Evolutionary conservation across 2,888 invertebrate genomes (phyloP).

Genomic region (Ormyrus thymus): DNA sequence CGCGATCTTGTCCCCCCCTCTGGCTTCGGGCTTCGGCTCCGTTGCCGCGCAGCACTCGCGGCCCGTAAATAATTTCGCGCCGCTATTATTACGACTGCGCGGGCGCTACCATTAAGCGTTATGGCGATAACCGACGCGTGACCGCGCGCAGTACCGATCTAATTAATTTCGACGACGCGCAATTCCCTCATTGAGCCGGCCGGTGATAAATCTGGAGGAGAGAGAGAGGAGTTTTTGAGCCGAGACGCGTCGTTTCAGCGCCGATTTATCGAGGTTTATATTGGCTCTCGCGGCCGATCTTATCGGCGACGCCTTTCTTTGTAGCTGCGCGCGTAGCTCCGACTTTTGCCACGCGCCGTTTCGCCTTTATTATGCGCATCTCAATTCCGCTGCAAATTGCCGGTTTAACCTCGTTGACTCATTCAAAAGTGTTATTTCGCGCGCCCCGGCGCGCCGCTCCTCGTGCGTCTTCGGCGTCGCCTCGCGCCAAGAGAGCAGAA

Average conservation of each 20-base stretch:
- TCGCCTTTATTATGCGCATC: slow-evolving; percentile 55
- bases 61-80: slow-evolving; percentile 72
- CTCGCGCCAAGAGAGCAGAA: neutral
- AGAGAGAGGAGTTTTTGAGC: slow-evolving; percentile 11
- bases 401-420: slow-evolving; percentile 55
- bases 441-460: neutral
- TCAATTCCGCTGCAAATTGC: slow-evolving; percentile 53
- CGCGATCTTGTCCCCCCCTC: slow-evolving; percentile 54
- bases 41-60: slow-evolving; percentile 65
- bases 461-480: neutral
- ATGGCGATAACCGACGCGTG: slow-evolving; percentile 60
- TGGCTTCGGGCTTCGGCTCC: slow-evolving; percentile 62
- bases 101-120: slow-evolving; percentile 9
- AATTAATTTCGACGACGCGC: slow-evolving; percentile 61
- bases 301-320: slow-evolving; percentile 22
- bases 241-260: slow-evolving; percentile 46
- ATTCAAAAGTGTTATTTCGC: slow-evolving; percentile 44
- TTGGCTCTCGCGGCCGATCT: slow-evolving; percentile 34
- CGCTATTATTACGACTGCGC: slow-evolving; percentile 63
- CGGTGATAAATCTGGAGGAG: slow-evolving; percentile 51
- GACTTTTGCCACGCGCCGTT: slow-evolving; percentile 49
- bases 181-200: slow-evolving; percentile 38
- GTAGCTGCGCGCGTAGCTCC: neutral
- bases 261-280: slow-evolving; percentile 56
- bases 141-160: slow-evolving; percentile 57